Conservation (phyloP, 2,888 invertebrate genomes). For the Rhopalosiphum nymphaeae region DNA sequence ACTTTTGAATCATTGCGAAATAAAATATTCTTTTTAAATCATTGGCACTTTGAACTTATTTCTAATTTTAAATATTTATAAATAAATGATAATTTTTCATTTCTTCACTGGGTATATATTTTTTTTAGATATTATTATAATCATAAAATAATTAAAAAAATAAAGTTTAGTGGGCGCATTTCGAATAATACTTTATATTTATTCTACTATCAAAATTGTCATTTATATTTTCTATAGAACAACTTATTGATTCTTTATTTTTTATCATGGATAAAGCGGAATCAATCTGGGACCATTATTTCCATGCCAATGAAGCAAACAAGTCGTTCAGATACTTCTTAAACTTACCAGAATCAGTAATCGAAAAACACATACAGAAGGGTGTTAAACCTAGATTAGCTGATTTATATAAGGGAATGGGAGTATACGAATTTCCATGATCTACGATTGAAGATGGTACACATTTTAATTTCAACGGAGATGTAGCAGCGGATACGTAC, state of each 20-base stretch:
- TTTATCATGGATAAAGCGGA: neutral
- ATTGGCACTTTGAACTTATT: neutral
- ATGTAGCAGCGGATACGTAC: neutral
- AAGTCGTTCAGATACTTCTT: neutral
- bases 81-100: neutral
- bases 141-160: neutral
- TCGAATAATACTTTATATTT: neutral
- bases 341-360: neutral
- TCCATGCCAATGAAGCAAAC: neutral
- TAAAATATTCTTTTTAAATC: neutral
- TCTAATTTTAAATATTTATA: neutral
- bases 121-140: too few relatives aligned
- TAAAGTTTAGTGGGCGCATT: neutral
- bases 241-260: neutral
- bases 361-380: neutral
- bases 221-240: neutral
- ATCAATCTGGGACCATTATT: constrained; percentile 27
- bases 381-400: neutral
- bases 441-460: neutral
- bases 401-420: constrained; percentile 20
- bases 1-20: neutral
- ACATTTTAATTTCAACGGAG: constrained; percentile 5
- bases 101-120: too few relatives aligned
- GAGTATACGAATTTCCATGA: neutral
- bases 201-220: neutral